Percentiles rank a stretch among this genome's conserved stretches.
phyloP scores from a whole-genome alignment of 2,113 vertebrate genomes.

The Melozone crissalis region DNA sequence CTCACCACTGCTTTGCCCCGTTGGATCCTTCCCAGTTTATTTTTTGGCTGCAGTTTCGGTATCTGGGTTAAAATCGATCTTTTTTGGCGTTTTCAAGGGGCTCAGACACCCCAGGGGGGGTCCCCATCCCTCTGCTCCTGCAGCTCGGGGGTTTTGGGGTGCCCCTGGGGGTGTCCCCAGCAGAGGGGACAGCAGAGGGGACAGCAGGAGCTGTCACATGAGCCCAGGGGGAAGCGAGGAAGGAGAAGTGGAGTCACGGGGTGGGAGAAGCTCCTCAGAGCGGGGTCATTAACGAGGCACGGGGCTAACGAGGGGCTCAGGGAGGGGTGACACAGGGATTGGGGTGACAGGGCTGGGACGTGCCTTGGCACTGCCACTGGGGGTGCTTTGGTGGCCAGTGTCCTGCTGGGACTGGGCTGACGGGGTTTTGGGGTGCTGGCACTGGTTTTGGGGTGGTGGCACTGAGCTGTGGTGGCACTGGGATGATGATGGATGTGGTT shows the following conservation, averaged over 20 bases:
- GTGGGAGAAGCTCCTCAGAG: background rate
- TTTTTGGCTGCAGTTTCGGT: rapidly evolving
- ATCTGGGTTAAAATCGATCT: background rate
- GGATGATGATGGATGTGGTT: no score
- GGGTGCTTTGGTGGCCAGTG: rapidly evolving
- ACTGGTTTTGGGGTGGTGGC: no score
- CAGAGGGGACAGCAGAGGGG: background rate
- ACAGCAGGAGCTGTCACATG: background rate
- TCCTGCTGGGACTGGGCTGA: background rate
- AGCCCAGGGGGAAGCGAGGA: background rate
- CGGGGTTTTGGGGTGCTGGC: no score
- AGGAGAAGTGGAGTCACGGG: background rate
- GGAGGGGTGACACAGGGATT: background rate
- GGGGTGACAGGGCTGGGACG: background rate
- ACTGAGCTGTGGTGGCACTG: no score
- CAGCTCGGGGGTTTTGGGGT: background rate
- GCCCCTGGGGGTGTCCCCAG: background rate
- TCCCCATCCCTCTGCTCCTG: background rate
- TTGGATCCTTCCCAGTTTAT: no score
- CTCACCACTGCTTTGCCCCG: background rate
- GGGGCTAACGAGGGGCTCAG: background rate
- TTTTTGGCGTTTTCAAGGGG: background rate
- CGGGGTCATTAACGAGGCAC: background rate
- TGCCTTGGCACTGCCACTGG: background rate
- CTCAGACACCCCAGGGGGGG: background rate